phyloP scores from a whole-genome alignment of 2,888 invertebrate species.

The Epistrophella euchroma region DNA sequence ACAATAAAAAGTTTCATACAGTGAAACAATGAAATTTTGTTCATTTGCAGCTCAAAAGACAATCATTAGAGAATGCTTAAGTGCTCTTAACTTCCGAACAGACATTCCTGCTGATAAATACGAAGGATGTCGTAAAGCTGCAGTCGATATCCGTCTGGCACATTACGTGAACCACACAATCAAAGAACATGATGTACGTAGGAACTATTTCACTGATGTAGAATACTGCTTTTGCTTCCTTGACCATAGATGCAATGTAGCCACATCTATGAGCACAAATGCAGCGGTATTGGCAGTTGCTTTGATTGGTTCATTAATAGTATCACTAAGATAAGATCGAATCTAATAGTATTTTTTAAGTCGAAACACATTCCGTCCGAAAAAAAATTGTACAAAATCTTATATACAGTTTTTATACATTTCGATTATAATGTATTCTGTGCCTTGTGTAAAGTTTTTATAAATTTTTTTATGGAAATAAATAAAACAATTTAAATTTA shows the following conservation, averaged over 20 bases:
- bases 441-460: conserved; percentile 45
- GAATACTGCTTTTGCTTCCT: conserved; percentile 96
- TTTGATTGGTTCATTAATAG: conserved; percentile 14
- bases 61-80: conserved; percentile 94
- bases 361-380: conserved; percentile 78
- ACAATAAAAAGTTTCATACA: neutral
- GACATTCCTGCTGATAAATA: conserved; percentile 96
- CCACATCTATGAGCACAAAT: conserved; percentile 46
- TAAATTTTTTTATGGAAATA: conserved; percentile 38
- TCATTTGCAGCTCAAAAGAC: conserved; percentile 87
- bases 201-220: conserved; percentile 92
- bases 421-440: conserved; percentile 46
- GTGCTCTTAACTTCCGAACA: conserved; percentile 90
- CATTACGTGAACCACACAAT: conserved; percentile 95
- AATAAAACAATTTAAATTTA: conserved; percentile 45
- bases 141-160: conserved; percentile 90
- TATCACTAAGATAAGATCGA: conserved; percentile 14
- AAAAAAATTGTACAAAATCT: conserved; percentile 74
- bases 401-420: neutral
- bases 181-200: conserved; percentile 92
- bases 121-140: conserved; percentile 94
- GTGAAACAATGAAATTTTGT: conserved; percentile 75
- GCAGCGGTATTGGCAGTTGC: conserved; percentile 3
- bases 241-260: conserved; percentile 93
- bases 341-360: conserved; percentile 15